These are phyloP conservation scores for Lithophane socia DNA, from an alignment of 2,888 invertebrate genomes.

Conservation along the genomic window DNA sequence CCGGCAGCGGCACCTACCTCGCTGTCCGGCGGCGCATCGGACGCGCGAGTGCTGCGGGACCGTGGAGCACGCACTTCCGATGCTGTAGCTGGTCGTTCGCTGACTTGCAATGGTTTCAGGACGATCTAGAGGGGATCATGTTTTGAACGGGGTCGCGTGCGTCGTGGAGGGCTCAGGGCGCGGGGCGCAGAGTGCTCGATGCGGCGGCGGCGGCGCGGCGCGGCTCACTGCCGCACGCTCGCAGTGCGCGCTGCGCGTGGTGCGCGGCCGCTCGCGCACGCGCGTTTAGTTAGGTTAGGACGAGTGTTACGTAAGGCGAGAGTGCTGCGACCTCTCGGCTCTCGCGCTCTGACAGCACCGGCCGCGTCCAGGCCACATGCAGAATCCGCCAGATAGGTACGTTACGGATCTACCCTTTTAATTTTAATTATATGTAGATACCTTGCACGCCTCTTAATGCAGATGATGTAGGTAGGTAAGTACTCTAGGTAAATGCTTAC, in stretches of 20 bases:
- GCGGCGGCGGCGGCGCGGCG: slow-evolving; percentile 55
- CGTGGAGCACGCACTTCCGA: not conserved
- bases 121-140: slow-evolving; percentile 41
- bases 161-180: slow-evolving; percentile 12
- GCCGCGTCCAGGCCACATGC: not conserved
- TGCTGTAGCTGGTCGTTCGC: slow-evolving; percentile 6
- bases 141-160: slow-evolving; percentile 15
- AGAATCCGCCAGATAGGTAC: not conserved
- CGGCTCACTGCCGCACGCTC: slow-evolving; percentile 44
- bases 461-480: too few relatives aligned
- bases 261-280: slow-evolving; percentile 51
- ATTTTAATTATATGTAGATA: slow-evolving; percentile 9
- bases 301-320: slow-evolving; percentile 40
- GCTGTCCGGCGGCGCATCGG: slow-evolving; percentile 38
- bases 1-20: slow-evolving; percentile 50
- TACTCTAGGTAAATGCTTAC: not conserved
- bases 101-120: slow-evolving; percentile 27
- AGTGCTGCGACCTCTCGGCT: slow-evolving; percentile 39
- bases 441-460: not conserved
- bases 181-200: slow-evolving; percentile 30
- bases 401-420: not conserved
- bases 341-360: not conserved
- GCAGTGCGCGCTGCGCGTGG: slow-evolving; percentile 27
- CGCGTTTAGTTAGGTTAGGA: slow-evolving; percentile 14
- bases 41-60: not conserved